Evolutionary conservation across 2,888 invertebrate genomes (phyloP), one percentile per base, ranked within the genome.

Genomic region (Athalia rosae): DNA sequence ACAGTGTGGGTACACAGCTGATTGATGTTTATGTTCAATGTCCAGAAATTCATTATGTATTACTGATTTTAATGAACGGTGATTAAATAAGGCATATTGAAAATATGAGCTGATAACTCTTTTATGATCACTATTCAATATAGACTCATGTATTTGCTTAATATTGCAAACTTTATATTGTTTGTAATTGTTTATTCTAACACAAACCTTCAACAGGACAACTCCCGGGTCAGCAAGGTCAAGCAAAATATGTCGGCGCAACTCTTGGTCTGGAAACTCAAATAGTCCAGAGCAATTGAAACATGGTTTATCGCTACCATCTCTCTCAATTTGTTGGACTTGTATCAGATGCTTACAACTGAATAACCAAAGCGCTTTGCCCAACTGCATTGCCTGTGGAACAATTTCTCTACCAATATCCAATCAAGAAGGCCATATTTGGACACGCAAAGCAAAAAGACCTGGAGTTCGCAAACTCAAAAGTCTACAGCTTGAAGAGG

Each of bases 341-440:
- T 95, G 95, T 86, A 92, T 92, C 82, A 92, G 94, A 83, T 96
- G 96, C 87, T 94, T 96, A 2, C 90, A 95, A 76, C 92, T 94
- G 81, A 96, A 96, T 90, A 92, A 92, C 80, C 88, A 87, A 82
- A 92, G 92, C 7, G 92, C 93, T 28, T 91, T 92, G 77, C 91
- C 92, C 0, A 91, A 93, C 81, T 96, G 96, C 89, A 94, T 94
- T 83, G 94, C 95, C 4, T 96, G 96, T 83, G 92, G 95, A 83
- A 93, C 95, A 0, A 87, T 85, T 83, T 88, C 87, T 28, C 85
- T 85, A n/a, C 87, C 87, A 81, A 85, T 85, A 4, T 84, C 87
- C 78, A 86, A 84, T 28, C 86, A 88, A 79, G 87, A 85, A 45
- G 86, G 85, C 67, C 85, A 88, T 76, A 85, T 89, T 59, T 89